Conservation (phyloP, 2,113 vertebrate genomes). For the Eretmochelys imbricata region DNA sequence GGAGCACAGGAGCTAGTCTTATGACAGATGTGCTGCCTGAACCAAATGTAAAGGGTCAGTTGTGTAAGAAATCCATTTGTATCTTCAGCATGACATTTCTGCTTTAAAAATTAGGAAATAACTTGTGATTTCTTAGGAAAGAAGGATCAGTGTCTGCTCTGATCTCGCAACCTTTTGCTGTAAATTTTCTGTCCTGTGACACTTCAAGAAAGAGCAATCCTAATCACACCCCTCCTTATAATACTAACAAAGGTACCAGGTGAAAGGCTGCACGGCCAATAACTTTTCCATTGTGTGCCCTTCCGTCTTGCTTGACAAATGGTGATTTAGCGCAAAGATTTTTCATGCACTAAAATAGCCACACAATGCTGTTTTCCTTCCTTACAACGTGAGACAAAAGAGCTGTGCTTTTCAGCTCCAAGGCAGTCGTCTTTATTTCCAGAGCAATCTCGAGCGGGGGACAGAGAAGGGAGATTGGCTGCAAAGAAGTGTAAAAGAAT, state of each 20-base stretch:
- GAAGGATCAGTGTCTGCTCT: not conserved
- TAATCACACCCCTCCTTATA: constrained; percentile 27
- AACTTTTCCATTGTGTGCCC: constrained; percentile 1
- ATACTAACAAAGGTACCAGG: constrained; percentile 45
- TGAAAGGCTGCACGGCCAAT: not conserved
- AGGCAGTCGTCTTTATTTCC: constrained; percentile 39
- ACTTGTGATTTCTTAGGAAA: not conserved
- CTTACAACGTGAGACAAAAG: not conserved
- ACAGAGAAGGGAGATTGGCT: not conserved
- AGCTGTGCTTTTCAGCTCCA: not conserved
- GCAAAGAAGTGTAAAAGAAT: not conserved
- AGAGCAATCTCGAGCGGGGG: not conserved
- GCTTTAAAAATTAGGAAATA: not conserved
- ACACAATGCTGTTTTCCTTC: constrained; percentile 52
- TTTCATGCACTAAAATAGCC: constrained; percentile 46
- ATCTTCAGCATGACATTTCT: not conserved
- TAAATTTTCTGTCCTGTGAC: not conserved
- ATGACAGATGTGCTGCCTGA: not conserved
- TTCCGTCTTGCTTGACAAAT: constrained; percentile 52
- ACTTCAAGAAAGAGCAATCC: constrained; percentile 42
- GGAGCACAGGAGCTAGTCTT: not conserved
- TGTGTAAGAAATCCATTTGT: not conserved
- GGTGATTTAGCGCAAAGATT: not conserved
- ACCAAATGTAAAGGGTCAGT: accelerated
- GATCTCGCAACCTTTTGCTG: not conserved